Evolutionary conservation across 2,113 vertebrate species (phyloP).

Genomic region (Microcebus murinus): DNA sequence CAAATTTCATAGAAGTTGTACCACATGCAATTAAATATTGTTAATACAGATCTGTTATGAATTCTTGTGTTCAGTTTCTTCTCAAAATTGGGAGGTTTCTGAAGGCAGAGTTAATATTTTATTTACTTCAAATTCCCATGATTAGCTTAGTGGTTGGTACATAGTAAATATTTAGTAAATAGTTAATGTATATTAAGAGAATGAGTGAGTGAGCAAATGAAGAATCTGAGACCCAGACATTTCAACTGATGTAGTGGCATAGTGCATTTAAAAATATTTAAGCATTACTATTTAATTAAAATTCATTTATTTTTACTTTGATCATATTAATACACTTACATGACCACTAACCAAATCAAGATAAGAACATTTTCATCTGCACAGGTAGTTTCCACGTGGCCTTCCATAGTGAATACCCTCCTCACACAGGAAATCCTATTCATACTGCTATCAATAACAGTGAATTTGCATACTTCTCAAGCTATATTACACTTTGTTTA

Average conservation of each 20-base stretch:
- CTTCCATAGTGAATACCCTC: not conserved
- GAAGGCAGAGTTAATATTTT: not conserved
- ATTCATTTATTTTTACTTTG: not conserved
- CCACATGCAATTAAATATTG: not conserved
- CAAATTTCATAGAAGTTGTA: not conserved
- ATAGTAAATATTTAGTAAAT: not conserved
- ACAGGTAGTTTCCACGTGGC: not conserved
- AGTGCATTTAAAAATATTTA: not conserved
- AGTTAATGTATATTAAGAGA: not conserved
- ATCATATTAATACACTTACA: not conserved
- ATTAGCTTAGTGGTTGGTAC: not conserved
- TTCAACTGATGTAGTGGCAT: not conserved
- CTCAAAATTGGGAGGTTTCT: not conserved
- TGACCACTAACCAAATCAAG: not conserved
- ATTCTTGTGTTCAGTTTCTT: not conserved
- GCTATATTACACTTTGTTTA: not conserved
- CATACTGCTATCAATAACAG: not conserved
- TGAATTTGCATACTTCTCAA: not conserved
- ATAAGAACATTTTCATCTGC: not conserved
- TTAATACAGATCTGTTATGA: not conserved
- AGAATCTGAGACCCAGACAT: not conserved
- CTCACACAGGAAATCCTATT: not conserved
- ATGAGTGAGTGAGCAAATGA: not conserved
- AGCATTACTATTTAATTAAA: not conserved
- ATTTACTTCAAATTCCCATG: not conserved